phyloP scores from a whole-genome alignment of 2,113 vertebrate species.

The Megalops atlanticus region DNA sequence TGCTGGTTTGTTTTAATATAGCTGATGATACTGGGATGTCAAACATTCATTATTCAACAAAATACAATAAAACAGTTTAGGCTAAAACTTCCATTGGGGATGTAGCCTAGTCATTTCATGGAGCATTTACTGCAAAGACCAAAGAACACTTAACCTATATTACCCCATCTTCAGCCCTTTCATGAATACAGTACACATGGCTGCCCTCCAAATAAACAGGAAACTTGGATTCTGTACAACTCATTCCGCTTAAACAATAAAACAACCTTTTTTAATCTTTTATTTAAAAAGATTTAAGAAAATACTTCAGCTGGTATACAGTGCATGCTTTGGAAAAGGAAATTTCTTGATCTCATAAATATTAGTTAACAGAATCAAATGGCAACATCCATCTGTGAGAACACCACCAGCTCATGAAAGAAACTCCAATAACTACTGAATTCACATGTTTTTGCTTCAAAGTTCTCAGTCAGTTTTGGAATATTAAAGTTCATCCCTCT shows the following conservation, averaged over 20 bases:
- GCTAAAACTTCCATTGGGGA: too few species aligned
- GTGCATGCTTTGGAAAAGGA: constrained; percentile 8
- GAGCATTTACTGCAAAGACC: too few species aligned
- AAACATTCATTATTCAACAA: too few species aligned
- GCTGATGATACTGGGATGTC: too few species aligned
- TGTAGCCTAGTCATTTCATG: too few species aligned
- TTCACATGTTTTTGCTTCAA: constrained; percentile 5
- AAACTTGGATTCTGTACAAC: background rate
- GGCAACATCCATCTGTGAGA: constrained; percentile 11
- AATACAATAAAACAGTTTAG: too few species aligned
- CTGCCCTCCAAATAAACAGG: too few species aligned
- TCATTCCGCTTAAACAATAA: background rate
- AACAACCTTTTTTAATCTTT: background rate
- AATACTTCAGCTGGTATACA: constrained; percentile 5
- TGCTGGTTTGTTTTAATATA: too few species aligned
- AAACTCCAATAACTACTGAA: constrained; percentile 30
- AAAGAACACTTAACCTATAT: too few species aligned
- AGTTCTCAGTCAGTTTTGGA: constrained; percentile 14
- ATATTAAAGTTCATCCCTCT: constrained; percentile 84
- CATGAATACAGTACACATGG: too few species aligned
- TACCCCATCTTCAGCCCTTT: too few species aligned
- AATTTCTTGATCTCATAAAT: background rate
- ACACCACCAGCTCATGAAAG: background rate
- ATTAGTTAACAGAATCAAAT: background rate
- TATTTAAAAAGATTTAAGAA: constrained; percentile 6